Evolutionary conservation across 2,113 vertebrate species (phyloP).

Genomic region (Dicerorhinus sumatrensis): DNA sequence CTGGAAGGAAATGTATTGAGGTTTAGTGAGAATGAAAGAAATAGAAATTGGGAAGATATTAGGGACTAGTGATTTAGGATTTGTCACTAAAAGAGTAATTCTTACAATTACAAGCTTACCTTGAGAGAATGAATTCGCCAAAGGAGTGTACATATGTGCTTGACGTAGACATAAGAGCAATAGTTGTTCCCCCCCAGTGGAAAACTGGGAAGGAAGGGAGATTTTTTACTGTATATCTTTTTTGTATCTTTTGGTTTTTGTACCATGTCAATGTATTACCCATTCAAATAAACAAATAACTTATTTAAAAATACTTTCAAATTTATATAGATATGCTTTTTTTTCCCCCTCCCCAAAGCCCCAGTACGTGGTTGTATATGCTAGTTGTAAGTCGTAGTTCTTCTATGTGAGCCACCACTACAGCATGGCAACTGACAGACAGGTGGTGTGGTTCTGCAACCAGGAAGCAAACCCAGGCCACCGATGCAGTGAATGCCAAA

Average conservation of each 20-base stretch:
- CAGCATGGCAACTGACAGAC: too few relatives aligned
- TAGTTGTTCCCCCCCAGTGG: background rate
- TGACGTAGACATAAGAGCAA: background rate
- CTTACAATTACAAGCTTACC: background rate
- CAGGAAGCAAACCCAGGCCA: too few relatives aligned
- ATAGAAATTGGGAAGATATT: background rate
- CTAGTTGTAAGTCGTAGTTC: too few relatives aligned
- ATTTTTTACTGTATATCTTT: background rate
- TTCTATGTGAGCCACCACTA: too few relatives aligned
- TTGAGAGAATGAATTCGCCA: background rate
- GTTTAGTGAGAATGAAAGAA: background rate
- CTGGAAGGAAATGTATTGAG: background rate
- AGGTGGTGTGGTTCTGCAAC: too few relatives aligned
- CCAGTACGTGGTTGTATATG: too few relatives aligned
- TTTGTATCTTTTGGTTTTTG: constrained; percentile 19
- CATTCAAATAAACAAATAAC: background rate
- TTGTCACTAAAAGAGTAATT: background rate
- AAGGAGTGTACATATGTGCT: background rate
- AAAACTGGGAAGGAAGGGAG: background rate
- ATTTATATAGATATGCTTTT: background rate
- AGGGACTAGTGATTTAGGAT: background rate
- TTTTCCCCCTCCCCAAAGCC: too few relatives aligned
- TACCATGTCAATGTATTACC: background rate
- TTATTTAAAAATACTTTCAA: background rate
- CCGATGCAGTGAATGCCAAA: too few relatives aligned